Conservation (phyloP, 1,140 invertebrate species). For the Cotesia chilonis region DNA sequence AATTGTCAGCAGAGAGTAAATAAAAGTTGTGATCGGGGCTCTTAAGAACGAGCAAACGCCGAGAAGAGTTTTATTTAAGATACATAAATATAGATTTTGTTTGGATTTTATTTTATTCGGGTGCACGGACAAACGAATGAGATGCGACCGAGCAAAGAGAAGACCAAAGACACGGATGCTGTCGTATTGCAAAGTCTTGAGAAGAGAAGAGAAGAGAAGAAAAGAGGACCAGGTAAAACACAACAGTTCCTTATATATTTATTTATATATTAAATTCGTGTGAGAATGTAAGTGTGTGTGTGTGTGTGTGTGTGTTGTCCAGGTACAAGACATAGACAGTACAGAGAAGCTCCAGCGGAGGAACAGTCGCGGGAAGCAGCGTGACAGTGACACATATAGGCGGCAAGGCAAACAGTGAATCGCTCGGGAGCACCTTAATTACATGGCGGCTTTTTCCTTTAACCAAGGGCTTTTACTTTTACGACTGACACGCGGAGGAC, state of each 20-base stretch:
- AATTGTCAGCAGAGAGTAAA: constrained; percentile 21
- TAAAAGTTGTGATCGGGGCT: too few species aligned
- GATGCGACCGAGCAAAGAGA: constrained; percentile 8
- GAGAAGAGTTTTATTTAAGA: not conserved
- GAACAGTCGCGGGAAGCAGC: constrained; percentile 36
- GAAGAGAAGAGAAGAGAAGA: constrained; percentile 15
- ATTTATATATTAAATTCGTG: too few species aligned
- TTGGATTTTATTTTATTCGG: constrained; percentile 11
- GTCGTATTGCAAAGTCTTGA: not conserved
- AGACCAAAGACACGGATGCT: constrained; percentile 26
- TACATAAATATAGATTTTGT: constrained; percentile 14
- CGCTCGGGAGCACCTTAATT: constrained; percentile 57
- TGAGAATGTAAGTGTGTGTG: too few species aligned
- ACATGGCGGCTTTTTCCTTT: constrained; percentile 52
- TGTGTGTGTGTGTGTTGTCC: constrained; percentile 26
- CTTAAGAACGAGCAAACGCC: too few species aligned
- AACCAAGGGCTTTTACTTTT: constrained; percentile 40
- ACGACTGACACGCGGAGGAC: constrained; percentile 43
- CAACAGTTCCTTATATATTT: not conserved
- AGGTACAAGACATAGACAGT: constrained; percentile 51
- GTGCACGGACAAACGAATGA: constrained; percentile 16
- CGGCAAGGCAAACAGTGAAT: constrained; percentile 56
- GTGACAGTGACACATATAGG: constrained; percentile 61
- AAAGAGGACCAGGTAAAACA: not conserved
- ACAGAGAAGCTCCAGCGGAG: too few species aligned